Evolutionary conservation across 2,113 vertebrate genomes (phyloP), one percentile per base, ranked within the genome.

Genomic region (Chloropsis cyanopogon): DNA sequence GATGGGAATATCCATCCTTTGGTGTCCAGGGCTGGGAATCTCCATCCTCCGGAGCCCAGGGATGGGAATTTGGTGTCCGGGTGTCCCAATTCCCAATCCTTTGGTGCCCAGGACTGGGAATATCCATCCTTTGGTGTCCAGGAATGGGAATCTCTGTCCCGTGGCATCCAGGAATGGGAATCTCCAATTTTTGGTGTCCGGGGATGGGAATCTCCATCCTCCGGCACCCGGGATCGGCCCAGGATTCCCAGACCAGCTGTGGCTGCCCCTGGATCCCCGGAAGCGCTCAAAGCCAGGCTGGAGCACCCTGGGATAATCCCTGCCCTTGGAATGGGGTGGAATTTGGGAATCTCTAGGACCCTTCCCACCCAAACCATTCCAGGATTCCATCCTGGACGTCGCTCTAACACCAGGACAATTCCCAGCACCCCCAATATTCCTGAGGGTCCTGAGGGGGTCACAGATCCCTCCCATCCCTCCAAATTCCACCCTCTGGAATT

Each of bases 211-310:
- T 63, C 11, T 78, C 76, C 37, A 14, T 11, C 31, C 49, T 29
- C 4, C 2, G 4, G 46, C 2, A 2, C 11, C 21, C 0, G 0
- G 66, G 33, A 53, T 44, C 0, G 0, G 7, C 56, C 9, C 56
- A 47, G 41, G 1, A 35, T 80, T 49, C 35, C 50, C 76, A 80
- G 31, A 42, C 21, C 0, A 56, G 21, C 41, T 4, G n/a, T 2
- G 24, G 75, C 41, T 22, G 9, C 54, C 53, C 20, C 78, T 4
- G 42, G 35, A 75, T 60, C 60, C 53, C 53, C 10, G 77, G 39
- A 9, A 82, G 7, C 17, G 1, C 47, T 39, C 5, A 39, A 37
- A 44, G 77, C 8, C 39, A 21, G 39, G 11, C 2, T 41, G 86
- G 53, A 54, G 17, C 61, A 29, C 2, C 12, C n/a, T 26, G 47